Base-by-base conservation (phyloP, 2,888 invertebrate species). In the Meiosimyza platycephala region DNA sequence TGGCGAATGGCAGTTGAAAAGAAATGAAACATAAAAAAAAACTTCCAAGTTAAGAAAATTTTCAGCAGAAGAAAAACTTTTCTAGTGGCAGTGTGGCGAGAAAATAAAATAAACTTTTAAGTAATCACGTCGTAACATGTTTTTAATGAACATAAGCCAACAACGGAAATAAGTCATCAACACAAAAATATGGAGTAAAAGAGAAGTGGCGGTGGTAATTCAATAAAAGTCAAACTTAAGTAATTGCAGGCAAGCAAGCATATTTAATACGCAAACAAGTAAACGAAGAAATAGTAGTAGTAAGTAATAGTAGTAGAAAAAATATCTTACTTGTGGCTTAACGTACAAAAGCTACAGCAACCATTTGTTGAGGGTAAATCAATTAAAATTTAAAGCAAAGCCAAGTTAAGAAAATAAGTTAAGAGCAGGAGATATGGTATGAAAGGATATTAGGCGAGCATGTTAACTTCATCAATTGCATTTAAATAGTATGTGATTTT, bases 161-260 rank as follows among this genome's bases (percentile, higher is more conserved):
- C 60, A 51, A 62, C 62, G 47, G 70, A 63, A 70, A 63, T 62
- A 70, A 70, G 70, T 70, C 63, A 63, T 70, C 52, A 70, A 62
- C 52, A 52, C 9, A 9, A 40, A 40, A 54, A 6, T 62, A 70
- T 63, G n/a, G 22, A 63, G 51, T 62, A 22, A 63, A 22, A 50
- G 63, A 63, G 18, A 50, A 63, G 51, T 15, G n/a, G 50, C 7
- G 59, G 28, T 11, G n/a, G 33, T 70, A 63, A 70, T 70, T 70
- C 63, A 70, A 70, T 70, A 62, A 70, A 70, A 70, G 70, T 69
- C 69, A 62, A 70, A 63, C 63, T 70, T 28, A 70, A 70, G 67
- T 47, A 55, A 67, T 40, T 57, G 67, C 67, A 16, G 67, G 47
- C n/a, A 67, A 67, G 67, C 51, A 16, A 60, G 47, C 28, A 50